A percentile compares a stretch with the other conserved stretches of the same genome.
phyloP scores from a whole-genome alignment of 1,140 invertebrate genomes.

The Tenebrio molitor region DNA sequence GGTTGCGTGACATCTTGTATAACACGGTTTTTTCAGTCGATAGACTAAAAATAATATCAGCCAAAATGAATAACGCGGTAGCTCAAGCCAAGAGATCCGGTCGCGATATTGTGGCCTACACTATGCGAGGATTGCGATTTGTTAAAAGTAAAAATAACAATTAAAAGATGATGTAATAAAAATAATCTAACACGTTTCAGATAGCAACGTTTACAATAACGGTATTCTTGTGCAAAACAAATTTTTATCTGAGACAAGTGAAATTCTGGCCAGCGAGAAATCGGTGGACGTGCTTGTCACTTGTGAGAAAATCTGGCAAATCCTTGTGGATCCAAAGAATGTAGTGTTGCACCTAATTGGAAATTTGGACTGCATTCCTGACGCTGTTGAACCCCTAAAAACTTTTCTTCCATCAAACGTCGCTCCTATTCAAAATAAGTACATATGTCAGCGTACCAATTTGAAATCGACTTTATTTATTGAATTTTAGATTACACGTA shows the following conservation, averaged over 20 bases:
- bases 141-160: constrained; percentile 72
- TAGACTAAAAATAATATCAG: constrained; percentile 80
- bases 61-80: constrained; percentile 84
- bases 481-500: constrained; percentile 67
- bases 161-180: not conserved
- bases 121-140: constrained; percentile 76
- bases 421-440: not conserved
- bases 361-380: constrained; percentile 74
- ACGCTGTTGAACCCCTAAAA: constrained; percentile 72
- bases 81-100: constrained; percentile 78
- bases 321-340: constrained; percentile 73
- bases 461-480: too few relatives aligned
- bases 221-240: constrained; percentile 82
- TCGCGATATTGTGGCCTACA: constrained; percentile 70
- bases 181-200: constrained; percentile 65
- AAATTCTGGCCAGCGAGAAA: constrained; percentile 71
- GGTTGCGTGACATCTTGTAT: constrained; percentile 83
- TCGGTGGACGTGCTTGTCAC: constrained; percentile 72
- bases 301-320: constrained; percentile 74
- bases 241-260: constrained; percentile 79
- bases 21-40: constrained; percentile 79
- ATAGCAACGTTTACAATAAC: constrained; percentile 79
- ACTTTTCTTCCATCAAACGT: constrained; percentile 65
- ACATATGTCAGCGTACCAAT: not conserved
- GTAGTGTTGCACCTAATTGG: constrained; percentile 80